These are phyloP conservation scores for Pseudochromis fuscus DNA, from an alignment of 2,797 vertebrate genomes.

Conservation along the genomic window DNA sequence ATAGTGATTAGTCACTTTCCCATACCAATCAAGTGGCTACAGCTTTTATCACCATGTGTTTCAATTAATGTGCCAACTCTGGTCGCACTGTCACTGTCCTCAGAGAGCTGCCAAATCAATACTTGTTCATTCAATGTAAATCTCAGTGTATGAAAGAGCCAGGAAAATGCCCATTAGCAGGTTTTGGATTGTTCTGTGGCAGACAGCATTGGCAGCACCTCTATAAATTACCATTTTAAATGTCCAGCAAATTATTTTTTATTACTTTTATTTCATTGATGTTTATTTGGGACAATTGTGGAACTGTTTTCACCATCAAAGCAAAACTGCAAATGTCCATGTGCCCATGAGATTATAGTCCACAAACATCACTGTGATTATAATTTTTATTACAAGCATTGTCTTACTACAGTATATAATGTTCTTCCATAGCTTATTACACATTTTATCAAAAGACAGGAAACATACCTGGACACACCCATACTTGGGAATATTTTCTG, in stretches of 20 bases:
- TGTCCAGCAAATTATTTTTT: neutral
- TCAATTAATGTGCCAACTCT: neutral
- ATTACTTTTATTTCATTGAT: neutral
- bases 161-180: neutral
- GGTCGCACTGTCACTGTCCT: neutral
- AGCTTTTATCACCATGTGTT: neutral
- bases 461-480: neutral
- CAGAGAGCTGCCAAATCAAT: neutral
- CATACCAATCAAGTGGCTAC: neutral
- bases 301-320: too few species aligned
- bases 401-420: neutral
- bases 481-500: neutral
- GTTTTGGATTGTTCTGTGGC: neutral
- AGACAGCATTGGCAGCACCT: neutral
- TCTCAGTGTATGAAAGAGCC: neutral
- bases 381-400: neutral
- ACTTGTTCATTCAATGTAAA: neutral
- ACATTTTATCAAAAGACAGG: neutral
- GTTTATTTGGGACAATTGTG: neutral
- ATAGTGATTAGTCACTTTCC: neutral
- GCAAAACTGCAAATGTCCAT: too few species aligned
- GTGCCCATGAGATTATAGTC: neutral
- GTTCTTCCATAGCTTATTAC: constrained; percentile 2
- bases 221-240: neutral
- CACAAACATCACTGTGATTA: neutral